Evolutionary conservation across 2,888 invertebrate species (phyloP).

Genomic region (Scaptomyza caliginosa): DNA sequence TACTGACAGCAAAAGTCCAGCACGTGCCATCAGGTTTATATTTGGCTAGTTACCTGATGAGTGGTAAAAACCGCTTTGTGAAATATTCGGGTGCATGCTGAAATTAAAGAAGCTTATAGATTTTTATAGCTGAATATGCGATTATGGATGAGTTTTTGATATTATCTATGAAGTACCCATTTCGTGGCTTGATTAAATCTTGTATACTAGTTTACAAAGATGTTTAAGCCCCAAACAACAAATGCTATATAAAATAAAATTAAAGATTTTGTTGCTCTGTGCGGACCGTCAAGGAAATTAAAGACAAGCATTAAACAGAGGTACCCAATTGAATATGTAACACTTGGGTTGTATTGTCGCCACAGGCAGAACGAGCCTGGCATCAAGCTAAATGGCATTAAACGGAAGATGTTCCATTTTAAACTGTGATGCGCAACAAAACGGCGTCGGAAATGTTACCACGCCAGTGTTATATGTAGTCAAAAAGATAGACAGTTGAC

Average conservation of each 20-base stretch:
- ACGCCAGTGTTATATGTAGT: slow-evolving; percentile 50
- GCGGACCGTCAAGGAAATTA: slow-evolving; percentile 37
- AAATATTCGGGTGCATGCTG: background rate
- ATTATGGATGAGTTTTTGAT: background rate
- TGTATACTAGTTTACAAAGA: too few relatives aligned
- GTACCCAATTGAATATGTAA: slow-evolving; percentile 10
- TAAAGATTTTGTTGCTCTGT: too few relatives aligned
- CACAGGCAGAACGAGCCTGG: slow-evolving; percentile 26
- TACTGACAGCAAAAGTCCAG: slow-evolving; percentile 12
- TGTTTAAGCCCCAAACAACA: too few relatives aligned
- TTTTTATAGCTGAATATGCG: background rate
- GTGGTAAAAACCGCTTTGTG: background rate
- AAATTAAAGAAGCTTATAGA: background rate
- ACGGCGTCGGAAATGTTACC: slow-evolving; percentile 55
- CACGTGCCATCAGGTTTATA: slow-evolving; percentile 13
- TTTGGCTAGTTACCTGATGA: slow-evolving; percentile 17
- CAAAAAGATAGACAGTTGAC: slow-evolving; percentile 66
- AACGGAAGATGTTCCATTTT: slow-evolving; percentile 60
- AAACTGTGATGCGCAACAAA: slow-evolving; percentile 51
- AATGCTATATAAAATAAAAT: too few relatives aligned
- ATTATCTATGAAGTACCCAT: too few relatives aligned
- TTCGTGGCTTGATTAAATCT: background rate
- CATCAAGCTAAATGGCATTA: slow-evolving; percentile 33
- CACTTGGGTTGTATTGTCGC: slow-evolving; percentile 14
- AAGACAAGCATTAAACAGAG: slow-evolving; percentile 37